Base-by-base conservation (phyloP, 2,888 invertebrate species). In the Artemia sinica region DNA sequence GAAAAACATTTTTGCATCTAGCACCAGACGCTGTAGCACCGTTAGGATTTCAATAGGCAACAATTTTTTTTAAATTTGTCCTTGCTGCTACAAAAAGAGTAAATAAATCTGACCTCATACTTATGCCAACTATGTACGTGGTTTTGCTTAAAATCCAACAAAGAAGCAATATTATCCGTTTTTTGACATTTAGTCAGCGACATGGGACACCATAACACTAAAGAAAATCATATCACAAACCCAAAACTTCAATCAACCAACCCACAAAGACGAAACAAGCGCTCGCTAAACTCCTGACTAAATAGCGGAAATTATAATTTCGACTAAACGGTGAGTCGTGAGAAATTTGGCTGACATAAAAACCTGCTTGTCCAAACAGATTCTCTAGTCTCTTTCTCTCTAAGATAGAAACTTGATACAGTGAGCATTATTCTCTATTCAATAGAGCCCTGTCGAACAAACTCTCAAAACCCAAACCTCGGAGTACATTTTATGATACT, bases 231-330 rank as follows among this genome's bases (percentile, higher is more conserved):
- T 18, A 58, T 58, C 11, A 58, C 58, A 10, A 18, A n/a, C 14
- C 58, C 8, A 18, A n/a, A n/a, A 10, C 58, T 14, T 18, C n/a
- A 58, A n/a, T 58, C 10, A 58, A 58, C 58, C 58, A 18, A 58
- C 18, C 14, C 58, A 18, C 58, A 14, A 58, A 58, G 58, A 58
- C 9, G 58, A 58, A 58, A 18, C 58, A 58, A 18, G 11, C 58
- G n/a, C 18, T n/a, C 58, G 18, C 58, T 58, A 58, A 58, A 58
- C 58, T n/a, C n/a, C 58, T 28, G 58, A 58, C 58, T 58, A 58
- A 58, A 58, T 18, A 58, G 58, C 58, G 58, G 58, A 58, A 58
- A 58, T 58, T 58, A 14, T 18, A 58, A 58, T 58, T 58, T 58
- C 58, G 18, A 58, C n/a, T 58, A 18, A 58, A 58, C 58, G 14